Base-by-base conservation (phyloP, 2,888 invertebrate species). In the Drosophila mercatorum region DNA sequence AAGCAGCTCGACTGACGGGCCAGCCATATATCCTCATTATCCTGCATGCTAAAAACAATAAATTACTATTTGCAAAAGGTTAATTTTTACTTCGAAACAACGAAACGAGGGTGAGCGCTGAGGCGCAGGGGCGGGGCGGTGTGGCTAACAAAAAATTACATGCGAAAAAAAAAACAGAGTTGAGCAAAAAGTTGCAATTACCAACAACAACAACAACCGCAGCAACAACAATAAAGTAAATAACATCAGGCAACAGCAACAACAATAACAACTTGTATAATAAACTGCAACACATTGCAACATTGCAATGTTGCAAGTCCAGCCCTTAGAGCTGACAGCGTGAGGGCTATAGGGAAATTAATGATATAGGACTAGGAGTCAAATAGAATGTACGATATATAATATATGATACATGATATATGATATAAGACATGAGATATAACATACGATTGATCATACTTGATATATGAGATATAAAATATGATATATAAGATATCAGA, bases 61-160 rank as follows among this genome's bases (percentile, higher is more conserved):
- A 85, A 85, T 85, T 89, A 89, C 89, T 89, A 85, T 85, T 89
- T 89, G 84, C 84, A 87, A 89, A 87, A 83, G 81, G 84, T 87
- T 89, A 87, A 85, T 85, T 85, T 87, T 89, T 83, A 89, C 84
- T 81, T 55, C 55, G 78, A 68, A 79, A 62, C 81, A 77, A 67
- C 46, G 65, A 61, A 56, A 56, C 57, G 26, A 61, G 34, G 36
- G 12, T 17, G 17, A 22, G 10, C 2, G 5, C 31, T 11, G 31
- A 11, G 2, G 22, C 22, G 11, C 34, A 10, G 34, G 14, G 46
- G 47, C 17, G 57, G 65, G 12, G 17, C 12, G 22, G 2, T 69
- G 69, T 67, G 72, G 75, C 72, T 44, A 61, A 71, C 52, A 71
- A 69, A 77, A 88, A 85, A 82, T 74, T 75, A 80, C 83, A 85